phyloP scores from a whole-genome alignment of 2,797 vertebrate species.

The Vipera latastei region DNA sequence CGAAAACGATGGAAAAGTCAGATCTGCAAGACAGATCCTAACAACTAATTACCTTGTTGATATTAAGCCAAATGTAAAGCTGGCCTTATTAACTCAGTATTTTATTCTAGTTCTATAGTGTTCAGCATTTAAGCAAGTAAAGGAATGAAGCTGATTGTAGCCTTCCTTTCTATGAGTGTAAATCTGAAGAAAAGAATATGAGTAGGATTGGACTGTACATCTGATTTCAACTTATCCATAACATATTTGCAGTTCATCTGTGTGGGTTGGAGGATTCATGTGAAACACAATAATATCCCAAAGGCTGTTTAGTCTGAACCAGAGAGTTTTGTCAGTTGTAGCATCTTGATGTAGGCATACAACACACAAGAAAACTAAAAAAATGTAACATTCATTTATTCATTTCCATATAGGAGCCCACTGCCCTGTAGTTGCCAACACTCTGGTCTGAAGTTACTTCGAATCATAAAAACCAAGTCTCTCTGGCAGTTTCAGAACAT shows the following conservation, averaged over 20 bases:
- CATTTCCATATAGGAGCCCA: slow-evolving; percentile 38
- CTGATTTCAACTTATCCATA: not conserved
- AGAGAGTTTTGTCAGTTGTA: not conserved
- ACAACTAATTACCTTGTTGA: not conserved
- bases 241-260: not conserved
- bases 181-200: not conserved
- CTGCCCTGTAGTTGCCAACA: slow-evolving; percentile 10
- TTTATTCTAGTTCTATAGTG: not conserved
- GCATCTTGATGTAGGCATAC: slow-evolving; percentile 16
- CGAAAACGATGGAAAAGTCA: not conserved
- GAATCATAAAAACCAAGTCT: slow-evolving; percentile 42
- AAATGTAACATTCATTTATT: slow-evolving; percentile 21
- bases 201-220: not conserved
- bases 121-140: not conserved
- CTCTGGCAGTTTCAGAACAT: not conserved
- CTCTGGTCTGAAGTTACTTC: slow-evolving; percentile 39
- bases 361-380: slow-evolving; percentile 20
- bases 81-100: not conserved
- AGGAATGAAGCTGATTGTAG: not conserved
- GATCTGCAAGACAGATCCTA: not conserved
- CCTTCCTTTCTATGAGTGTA: not conserved
- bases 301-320: not conserved
- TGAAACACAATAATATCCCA: not conserved
- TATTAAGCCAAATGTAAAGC: not conserved
- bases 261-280: not conserved